Evolutionary conservation across 1,140 invertebrate species (phyloP).

Genomic region (Zophobas atratus): DNA sequence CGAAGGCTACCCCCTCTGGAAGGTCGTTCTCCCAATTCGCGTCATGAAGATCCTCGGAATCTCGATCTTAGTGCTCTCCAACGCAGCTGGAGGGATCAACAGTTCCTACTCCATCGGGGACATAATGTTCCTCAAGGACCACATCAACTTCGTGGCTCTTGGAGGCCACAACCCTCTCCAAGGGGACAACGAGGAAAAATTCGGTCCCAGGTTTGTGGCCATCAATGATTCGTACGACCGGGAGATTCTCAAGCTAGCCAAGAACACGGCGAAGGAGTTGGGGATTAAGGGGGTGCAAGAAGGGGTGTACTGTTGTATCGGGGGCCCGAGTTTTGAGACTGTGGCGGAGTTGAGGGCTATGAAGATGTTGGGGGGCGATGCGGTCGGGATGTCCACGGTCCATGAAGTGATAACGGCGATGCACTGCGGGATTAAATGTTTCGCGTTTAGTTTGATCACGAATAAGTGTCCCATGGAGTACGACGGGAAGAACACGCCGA

Average conservation of each 20-base stretch:
- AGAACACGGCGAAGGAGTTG: constrained; percentile 80
- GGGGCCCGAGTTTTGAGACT: constrained; percentile 95
- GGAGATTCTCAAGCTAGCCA: constrained; percentile 80
- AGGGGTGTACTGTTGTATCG: constrained; percentile 93
- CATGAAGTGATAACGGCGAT: constrained; percentile 91
- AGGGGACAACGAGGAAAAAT: constrained; percentile 95
- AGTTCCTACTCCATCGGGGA: constrained; percentile 90
- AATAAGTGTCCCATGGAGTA: constrained; percentile 91
- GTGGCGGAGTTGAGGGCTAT: constrained; percentile 91
- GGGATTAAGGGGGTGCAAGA: constrained; percentile 92
- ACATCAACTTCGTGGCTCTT: constrained; percentile 95
- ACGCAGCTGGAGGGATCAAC: constrained; percentile 96
- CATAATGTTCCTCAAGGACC: constrained; percentile 97
- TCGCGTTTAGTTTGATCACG: constrained; percentile 94
- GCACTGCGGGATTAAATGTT: constrained; percentile 92
- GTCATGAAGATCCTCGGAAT: constrained; percentile 96
- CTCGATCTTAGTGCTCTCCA: constrained; percentile 90
- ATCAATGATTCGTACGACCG: constrained; percentile 91
- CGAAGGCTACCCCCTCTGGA: constrained; percentile 93
- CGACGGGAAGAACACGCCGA: constrained; percentile 80
- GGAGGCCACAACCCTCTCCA: constrained; percentile 93
- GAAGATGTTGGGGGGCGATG: constrained; percentile 88
- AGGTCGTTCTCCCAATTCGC: constrained; percentile 94
- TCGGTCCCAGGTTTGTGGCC: constrained; percentile 92
- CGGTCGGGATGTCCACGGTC: constrained; percentile 95